These are phyloP conservation scores for Andricus grossulariae DNA, from an alignment of 1,140 invertebrate genomes.

Conservation along the genomic window DNA sequence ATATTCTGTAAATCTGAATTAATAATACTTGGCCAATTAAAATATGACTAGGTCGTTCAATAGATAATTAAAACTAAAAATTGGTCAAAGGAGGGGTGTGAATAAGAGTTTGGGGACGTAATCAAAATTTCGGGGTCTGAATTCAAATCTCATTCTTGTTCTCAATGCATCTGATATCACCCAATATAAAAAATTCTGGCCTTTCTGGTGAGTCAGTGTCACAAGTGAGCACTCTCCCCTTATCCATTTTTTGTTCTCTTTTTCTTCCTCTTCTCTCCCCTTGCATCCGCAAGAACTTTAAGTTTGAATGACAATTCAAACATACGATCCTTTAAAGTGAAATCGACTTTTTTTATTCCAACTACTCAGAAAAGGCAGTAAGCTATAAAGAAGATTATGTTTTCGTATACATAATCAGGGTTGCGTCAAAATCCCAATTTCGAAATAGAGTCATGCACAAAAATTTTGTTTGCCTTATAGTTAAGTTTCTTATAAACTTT, in stretches of 20 bases:
- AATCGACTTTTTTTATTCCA: neutral
- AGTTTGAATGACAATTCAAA: conserved; percentile 5
- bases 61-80: no score
- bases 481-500: no score
- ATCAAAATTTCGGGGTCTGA: neutral
- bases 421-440: no score
- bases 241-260: neutral
- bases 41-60: no score
- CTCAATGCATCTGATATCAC: neutral
- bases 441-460: no score
- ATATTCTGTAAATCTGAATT: no score
- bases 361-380: neutral
- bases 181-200: neutral
- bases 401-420: neutral
- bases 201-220: conserved; percentile 5
- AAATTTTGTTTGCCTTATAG: no score
- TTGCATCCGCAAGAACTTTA: neutral
- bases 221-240: neutral
- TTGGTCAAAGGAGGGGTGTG: no score
- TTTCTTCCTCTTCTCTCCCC: neutral
- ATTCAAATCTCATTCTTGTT: neutral
- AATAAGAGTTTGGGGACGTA: neutral
- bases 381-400: neutral
- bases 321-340: neutral
- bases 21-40: no score